Base-by-base conservation (phyloP, 2,888 invertebrate genomes). In the Papilio demoleus region DNA sequence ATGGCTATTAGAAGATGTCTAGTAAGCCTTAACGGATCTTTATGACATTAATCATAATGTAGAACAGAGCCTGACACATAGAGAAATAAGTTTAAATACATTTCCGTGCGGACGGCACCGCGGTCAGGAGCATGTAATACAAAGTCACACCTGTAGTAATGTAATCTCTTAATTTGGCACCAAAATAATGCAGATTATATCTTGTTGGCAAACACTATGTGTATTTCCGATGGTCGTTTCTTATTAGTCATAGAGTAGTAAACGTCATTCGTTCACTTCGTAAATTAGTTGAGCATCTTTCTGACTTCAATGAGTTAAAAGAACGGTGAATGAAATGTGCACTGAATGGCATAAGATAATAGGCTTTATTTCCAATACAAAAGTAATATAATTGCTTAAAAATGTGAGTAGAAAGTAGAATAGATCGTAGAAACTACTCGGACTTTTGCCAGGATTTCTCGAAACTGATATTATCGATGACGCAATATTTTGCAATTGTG, bases 361-460 rank as follows among this genome's bases (percentile, higher is more conserved):
- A 14, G 6, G 4, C 53, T 45, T 62, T 62, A 31, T 67, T 56
- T 31, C 31, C 1, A 5, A 47, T 1, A 24, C 1, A 1, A 22
- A 74, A 68, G 65, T 62, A 67, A 27, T 14, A 65, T 24, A 68
- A 65, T 72, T 22, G 67, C 11, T 24, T 62, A 47, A 60, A 47
- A 38, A 6, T 22, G 11, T 9, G 17, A 14, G 17, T 67, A 62
- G 65, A 53, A 62, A 63, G 66, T 58, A n/a, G n/a, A n/a, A n/a
- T n/a, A n/a, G 24, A 64, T 71, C 1, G 59, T 65, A 69, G 60
- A 56, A 22, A 27, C 24, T 73, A 76, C 71, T 84, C 84, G 85
- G 87, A 82, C 74, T 72, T 66, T 72, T 86, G 87, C 87, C 87
- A 87, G 82, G 76, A 71, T 70, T 82, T 81, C 79, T 78, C 76